Percentiles rank a stretch among this genome's conserved stretches.
These are phyloP conservation scores for Macrosiphum euphorbiae DNA, from an alignment of 2,888 invertebrate genomes.

Conservation along the genomic window DNA sequence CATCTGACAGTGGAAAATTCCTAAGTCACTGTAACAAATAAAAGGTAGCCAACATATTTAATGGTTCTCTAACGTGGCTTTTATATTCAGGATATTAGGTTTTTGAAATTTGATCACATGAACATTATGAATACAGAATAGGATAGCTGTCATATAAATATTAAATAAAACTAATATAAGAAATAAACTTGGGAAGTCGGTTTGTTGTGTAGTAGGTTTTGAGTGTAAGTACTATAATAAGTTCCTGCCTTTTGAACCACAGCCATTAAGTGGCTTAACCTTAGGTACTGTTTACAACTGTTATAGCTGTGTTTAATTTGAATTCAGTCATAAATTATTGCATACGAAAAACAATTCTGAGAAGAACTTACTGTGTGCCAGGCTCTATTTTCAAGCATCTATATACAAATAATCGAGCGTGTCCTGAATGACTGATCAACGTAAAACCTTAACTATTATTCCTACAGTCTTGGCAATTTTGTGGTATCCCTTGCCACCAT, in stretches of 20 bases:
- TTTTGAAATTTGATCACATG: slow-evolving; percentile 29
- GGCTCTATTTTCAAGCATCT: background rate
- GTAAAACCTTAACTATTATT: no score
- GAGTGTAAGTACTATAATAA: background rate
- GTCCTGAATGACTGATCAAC: no score
- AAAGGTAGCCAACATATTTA: background rate
- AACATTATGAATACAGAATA: slow-evolving; percentile 21
- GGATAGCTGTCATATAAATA: background rate
- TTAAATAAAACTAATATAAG: background rate
- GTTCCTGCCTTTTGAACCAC: background rate
- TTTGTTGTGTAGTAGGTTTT: background rate
- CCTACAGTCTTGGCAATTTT: no score
- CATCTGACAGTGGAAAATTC: slow-evolving; percentile 30
- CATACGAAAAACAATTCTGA: background rate
- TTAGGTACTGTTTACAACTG: background rate
- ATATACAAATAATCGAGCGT: no score
- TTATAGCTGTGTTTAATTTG: background rate
- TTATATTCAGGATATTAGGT: background rate
- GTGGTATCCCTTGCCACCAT: no score
- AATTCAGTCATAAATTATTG: background rate
- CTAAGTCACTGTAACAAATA: slow-evolving; percentile 36
- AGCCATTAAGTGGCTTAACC: background rate
- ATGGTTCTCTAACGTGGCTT: background rate
- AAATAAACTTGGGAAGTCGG: background rate
- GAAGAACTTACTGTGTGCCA: background rate